Conservation (phyloP, 2,113 vertebrate species). For the Nerophis lumbriciformis region DNA sequence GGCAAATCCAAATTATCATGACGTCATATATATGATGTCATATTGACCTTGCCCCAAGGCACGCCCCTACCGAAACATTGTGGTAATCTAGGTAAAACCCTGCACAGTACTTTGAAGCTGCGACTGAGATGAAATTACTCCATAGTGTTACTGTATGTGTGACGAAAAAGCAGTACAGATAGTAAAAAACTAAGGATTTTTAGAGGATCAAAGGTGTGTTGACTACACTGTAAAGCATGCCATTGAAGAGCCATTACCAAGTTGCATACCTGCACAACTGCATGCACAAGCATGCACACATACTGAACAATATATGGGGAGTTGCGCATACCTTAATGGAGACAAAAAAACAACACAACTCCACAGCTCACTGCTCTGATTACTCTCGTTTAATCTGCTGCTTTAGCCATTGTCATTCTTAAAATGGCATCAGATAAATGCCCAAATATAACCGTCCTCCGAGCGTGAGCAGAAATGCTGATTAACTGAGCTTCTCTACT, state of each 20-base stretch:
- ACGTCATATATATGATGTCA: no score
- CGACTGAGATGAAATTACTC: not conserved
- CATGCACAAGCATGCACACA: constrained; percentile 11
- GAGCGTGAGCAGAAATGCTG: constrained; percentile 36
- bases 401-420: constrained; percentile 19
- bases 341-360: not conserved
- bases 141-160: not conserved
- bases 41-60: no score
- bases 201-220: constrained; percentile 12
- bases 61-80: no score
- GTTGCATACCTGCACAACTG: constrained; percentile 38
- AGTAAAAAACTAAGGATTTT: not conserved
- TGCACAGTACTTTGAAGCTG: not conserved
- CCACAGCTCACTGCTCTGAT: constrained; percentile 2
- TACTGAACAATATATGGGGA: not conserved
- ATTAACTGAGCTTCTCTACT: constrained; percentile 47
- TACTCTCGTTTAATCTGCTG: constrained; percentile 19
- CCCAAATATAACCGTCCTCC: constrained; percentile 38
- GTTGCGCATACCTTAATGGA: not conserved
- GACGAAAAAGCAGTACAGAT: not conserved
- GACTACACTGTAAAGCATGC: not conserved
- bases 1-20: no score
- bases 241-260: not conserved
- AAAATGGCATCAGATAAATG: constrained; percentile 38
- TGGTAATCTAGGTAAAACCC: no score